These are phyloP conservation scores for Panurus biarmicus DNA, from an alignment of 2,113 vertebrate genomes.

Conservation along the genomic window DNA sequence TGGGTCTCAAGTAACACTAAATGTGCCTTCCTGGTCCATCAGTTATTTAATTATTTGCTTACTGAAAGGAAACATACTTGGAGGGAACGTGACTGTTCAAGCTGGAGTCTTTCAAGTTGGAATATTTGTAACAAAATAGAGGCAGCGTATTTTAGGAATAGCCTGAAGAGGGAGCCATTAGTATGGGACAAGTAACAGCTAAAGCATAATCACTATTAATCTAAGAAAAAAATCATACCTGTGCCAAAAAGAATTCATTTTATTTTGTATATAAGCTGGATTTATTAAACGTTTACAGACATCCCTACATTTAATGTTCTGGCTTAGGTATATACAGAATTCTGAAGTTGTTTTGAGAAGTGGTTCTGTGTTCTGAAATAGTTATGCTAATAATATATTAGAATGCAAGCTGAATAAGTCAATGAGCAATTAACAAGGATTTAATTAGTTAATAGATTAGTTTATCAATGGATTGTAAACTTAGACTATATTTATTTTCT, in stretches of 20 bases:
- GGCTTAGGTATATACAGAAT: neutral
- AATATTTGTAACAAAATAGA: neutral
- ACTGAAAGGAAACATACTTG: neutral
- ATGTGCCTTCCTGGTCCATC: neutral
- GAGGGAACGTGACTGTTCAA: accelerated
- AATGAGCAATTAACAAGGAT: neutral
- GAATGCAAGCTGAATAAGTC: neutral
- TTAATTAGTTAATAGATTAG: neutral
- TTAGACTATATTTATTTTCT: neutral
- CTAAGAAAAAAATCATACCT: neutral
- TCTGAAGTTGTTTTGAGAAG: neutral
- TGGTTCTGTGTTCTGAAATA: neutral
- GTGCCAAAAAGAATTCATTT: neutral
- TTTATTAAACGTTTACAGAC: neutral
- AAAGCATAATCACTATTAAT: neutral
- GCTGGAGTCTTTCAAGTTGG: neutral
- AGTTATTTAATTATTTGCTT: neutral
- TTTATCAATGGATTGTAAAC: neutral
- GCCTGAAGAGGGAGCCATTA: slow-evolving; percentile 51
- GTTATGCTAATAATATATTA: neutral
- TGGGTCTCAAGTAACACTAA: neutral
- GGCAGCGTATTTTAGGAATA: neutral
- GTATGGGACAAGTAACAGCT: neutral
- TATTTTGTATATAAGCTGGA: neutral
- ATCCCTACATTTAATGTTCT: neutral